These are phyloP conservation scores for Xanthorhoe spadicearia DNA, from an alignment of 2,888 invertebrate species.

Conservation along the genomic window DNA sequence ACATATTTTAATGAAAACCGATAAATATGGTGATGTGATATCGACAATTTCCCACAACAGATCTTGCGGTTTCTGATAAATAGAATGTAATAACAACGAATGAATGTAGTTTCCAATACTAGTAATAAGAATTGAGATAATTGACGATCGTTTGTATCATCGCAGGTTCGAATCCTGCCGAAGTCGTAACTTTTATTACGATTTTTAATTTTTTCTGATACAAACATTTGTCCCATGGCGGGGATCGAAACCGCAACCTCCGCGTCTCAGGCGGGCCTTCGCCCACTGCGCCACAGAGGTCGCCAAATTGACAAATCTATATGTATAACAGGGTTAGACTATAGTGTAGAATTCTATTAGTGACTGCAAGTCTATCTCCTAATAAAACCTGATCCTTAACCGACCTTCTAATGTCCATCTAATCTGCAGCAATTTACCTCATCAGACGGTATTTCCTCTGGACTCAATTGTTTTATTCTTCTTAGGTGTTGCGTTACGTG, in stretches of 20 bases:
- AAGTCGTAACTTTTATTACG: no score
- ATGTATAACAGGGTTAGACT: no score
- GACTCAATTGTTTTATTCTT: background rate
- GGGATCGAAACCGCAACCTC: no score
- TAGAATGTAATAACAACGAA: background rate
- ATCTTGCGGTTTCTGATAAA: background rate
- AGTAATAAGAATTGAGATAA: background rate
- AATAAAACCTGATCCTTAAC: background rate
- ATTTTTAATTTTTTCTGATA: no score
- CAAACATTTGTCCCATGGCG: no score
- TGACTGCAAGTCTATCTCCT: background rate
- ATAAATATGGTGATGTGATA: background rate
- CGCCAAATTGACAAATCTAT: no score
- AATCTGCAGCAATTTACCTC: background rate
- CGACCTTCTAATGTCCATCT: background rate
- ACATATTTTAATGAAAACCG: background rate
- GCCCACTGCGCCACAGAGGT: no score
- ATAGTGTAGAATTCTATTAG: no score
- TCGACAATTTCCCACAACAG: background rate
- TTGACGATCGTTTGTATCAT: no score
- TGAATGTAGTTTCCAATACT: background rate
- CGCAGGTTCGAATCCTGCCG: no score
- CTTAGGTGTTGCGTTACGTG: background rate
- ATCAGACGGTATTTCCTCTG: slow-evolving; percentile 1
- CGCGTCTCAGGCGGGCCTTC: no score